Evolutionary conservation across 2,888 invertebrate genomes (phyloP).

Genomic region (Tiphia femorata): DNA sequence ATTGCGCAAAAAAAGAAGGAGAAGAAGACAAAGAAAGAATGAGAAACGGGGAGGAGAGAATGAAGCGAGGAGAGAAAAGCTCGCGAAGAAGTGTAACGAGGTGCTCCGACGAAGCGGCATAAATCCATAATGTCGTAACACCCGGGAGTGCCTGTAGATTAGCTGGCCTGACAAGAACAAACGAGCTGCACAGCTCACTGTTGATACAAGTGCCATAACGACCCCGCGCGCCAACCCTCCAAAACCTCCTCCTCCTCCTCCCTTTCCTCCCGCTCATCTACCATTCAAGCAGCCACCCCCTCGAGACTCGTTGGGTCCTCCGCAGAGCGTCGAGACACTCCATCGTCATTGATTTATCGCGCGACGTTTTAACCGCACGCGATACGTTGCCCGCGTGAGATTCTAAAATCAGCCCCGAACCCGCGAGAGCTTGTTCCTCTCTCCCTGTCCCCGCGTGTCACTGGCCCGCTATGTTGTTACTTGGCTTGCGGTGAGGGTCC

Average conservation of each 20-base stretch:
- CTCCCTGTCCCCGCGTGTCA: no score
- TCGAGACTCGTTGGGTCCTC: no score
- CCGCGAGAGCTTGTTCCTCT: background rate
- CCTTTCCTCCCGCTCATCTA: no score
- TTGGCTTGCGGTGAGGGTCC: no score
- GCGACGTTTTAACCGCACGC: slow-evolving; percentile 36
- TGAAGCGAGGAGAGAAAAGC: background rate
- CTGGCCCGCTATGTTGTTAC: no score
- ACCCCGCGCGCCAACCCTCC: no score
- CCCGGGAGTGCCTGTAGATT: slow-evolving; percentile 38
- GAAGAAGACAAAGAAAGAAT: no score
- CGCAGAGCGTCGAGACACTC: background rate
- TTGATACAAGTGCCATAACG: slow-evolving; percentile 38
- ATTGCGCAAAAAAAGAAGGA: no score
- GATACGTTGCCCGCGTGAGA: no score
- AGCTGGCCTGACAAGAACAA: slow-evolving; percentile 45
- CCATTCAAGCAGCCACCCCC: slow-evolving; percentile 1
- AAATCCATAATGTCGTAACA: slow-evolving; percentile 40
- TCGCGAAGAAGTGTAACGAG: slow-evolving; percentile 24
- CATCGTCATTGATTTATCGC: slow-evolving; percentile 39
- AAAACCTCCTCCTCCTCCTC: no score
- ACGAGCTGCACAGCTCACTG: slow-evolving; percentile 30
- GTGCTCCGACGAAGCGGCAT: slow-evolving; percentile 22
- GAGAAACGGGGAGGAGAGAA: background rate
- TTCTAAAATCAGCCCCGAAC: no score